phyloP scores from a whole-genome alignment of 64 coral and sea anemone species.

The Montipora foliosa region DNA sequence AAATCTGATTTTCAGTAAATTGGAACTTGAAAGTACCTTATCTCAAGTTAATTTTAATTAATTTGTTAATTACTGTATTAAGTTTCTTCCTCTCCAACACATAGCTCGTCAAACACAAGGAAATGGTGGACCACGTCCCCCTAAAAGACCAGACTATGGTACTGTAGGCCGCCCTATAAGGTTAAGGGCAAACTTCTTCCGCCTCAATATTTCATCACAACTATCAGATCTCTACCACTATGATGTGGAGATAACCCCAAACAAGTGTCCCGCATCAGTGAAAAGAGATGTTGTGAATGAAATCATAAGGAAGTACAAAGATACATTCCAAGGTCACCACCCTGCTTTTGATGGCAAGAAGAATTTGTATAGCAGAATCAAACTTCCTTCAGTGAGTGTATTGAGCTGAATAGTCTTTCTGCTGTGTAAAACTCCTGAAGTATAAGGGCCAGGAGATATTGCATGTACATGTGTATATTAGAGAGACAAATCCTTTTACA shows the following conservation, averaged over 20 bases:
- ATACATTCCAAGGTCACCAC: slow-evolving; percentile 35
- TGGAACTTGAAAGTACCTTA: too few relatives aligned
- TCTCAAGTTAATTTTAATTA: too few relatives aligned
- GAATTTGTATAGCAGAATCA: slow-evolving; percentile 74
- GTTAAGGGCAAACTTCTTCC: slow-evolving; percentile 60
- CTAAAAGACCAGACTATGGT: slow-evolving; percentile 59
- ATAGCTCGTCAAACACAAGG: background rate
- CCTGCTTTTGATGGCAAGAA: slow-evolving; percentile 89
- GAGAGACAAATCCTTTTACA: too few relatives aligned
- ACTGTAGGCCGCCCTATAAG: slow-evolving; percentile 47
- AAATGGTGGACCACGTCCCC: background rate
- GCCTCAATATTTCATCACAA: slow-evolving; percentile 1
- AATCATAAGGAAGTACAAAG: slow-evolving; percentile 24
- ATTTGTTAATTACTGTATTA: too few relatives aligned
- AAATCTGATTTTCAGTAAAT: too few relatives aligned
- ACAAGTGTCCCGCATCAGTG: background rate
- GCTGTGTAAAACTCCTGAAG: too few relatives aligned
- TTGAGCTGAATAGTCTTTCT: background rate
- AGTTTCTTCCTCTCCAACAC: too few relatives aligned
- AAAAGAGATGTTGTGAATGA: slow-evolving; percentile 54
- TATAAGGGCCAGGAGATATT: too few relatives aligned
- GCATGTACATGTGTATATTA: too few relatives aligned
- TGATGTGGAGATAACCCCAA: slow-evolving; percentile 57
- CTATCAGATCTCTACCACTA: slow-evolving; percentile 64
- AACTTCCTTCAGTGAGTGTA: slow-evolving; percentile 64